phyloP scores from a whole-genome alignment of 2,888 invertebrate genomes.

The Lithosia quadra region DNA sequence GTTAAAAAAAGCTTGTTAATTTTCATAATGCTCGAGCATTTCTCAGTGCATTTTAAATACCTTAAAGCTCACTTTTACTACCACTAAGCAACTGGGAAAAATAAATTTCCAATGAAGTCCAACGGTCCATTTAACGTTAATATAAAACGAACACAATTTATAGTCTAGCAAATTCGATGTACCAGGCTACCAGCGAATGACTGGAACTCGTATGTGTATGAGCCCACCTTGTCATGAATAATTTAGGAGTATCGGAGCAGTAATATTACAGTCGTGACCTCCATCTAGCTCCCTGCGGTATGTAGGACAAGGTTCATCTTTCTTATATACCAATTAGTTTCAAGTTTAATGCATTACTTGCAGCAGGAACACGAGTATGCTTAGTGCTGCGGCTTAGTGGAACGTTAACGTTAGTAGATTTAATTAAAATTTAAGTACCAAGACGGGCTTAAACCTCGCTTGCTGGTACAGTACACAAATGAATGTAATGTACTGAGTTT shows the following conservation, averaged over 20 bases:
- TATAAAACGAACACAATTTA: slow-evolving; percentile 54
- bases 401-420: slow-evolving; percentile 24
- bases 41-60: no score
- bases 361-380: slow-evolving; percentile 23
- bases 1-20: no score
- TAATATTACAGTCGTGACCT: slow-evolving; percentile 62
- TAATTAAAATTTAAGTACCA: slow-evolving; percentile 10
- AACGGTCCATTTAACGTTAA: slow-evolving; percentile 30
- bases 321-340: slow-evolving; percentile 21
- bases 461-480: background rate
- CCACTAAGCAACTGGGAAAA: no score
- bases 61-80: no score
- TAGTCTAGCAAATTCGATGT: slow-evolving; percentile 44
- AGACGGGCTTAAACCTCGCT: background rate
- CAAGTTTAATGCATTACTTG: slow-evolving; percentile 44
- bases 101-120: slow-evolving; percentile 11
- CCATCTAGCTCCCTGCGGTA: slow-evolving; percentile 28
- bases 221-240: slow-evolving; percentile 58
- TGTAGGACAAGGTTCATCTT: slow-evolving; percentile 38
- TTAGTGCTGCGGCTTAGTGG: slow-evolving; percentile 9
- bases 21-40: no score
- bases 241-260: slow-evolving; percentile 61
- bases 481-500: background rate
- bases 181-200: slow-evolving; percentile 51
- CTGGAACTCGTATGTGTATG: slow-evolving; percentile 50